Base-by-base conservation (phyloP, 1,140 invertebrate species). In the Procambarus clarkii region DNA sequence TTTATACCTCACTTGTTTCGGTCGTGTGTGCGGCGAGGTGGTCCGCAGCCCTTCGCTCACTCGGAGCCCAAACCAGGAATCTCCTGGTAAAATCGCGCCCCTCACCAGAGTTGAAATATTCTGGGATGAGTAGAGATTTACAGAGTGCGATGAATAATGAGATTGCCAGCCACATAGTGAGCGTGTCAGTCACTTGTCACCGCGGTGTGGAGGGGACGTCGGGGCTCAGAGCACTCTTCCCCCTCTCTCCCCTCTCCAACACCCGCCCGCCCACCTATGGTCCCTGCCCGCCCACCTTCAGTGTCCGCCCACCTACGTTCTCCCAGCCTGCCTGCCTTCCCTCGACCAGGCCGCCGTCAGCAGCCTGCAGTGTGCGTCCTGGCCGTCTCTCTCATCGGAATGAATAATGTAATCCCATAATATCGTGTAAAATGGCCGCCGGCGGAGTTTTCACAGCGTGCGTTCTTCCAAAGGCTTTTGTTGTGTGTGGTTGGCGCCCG, bases 151-250 rank as follows among this genome's bases (percentile, higher is more conserved):
- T 90, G 88, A 90, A 90, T 90, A 90, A 90, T 90, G 88, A 90
- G 88, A 90, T 90, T 90, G 88, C 88, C 82, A 90, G 58, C 88
- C 88, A 83, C 88, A 90, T 90, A 90, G 88, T 90, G 88, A 90
- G 88, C 81, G 71, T 81, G 88, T 90, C 88, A 90, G 88, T 90
- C 88, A 90, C 80, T 90, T 90, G 88, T 90, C 88, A 90, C 74
- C 81, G 50, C 50, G 69, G 82, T 60, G 88, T 45, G 74, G 54
- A 60, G 60, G 71, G 82, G 76, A 78, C 69, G 81, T n/a, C n/a
- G 44, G 54, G 50, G 77, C 48, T 64, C 86, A 21, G 44, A 11
- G 46, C n/a, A 21, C 24, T 11, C 80, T 15, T 50, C 46, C 34
- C 81, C 45, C 88, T 71, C 76, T 45, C 81, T 45, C 60, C 34